Conservation (phyloP, 1,140 invertebrate genomes). For the Drosophila ananassae region DNA sequence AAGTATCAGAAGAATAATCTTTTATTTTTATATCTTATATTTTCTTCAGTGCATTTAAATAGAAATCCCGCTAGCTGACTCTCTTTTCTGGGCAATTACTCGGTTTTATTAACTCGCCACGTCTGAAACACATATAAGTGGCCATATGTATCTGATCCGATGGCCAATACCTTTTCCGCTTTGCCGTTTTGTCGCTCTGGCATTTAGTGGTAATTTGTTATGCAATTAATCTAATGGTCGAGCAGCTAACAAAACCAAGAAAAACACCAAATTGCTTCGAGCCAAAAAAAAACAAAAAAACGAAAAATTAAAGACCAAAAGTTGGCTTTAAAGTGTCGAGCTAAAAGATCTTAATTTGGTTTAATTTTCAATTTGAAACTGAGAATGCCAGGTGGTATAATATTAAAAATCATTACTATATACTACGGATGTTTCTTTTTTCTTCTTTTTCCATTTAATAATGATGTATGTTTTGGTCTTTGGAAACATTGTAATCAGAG, state of each 20-base stretch:
- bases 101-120: conserved; percentile 12
- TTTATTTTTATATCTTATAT: neutral
- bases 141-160: neutral
- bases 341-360: conserved; percentile 20
- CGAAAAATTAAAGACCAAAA: no score
- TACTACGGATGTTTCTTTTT: neutral
- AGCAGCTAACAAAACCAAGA: conserved; percentile 21
- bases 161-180: conserved; percentile 42
- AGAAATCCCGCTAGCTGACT: no score
- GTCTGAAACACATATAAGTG: neutral
- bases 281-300: neutral
- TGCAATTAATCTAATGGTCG: conserved; percentile 41
- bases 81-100: conserved; percentile 8
- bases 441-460: conserved; percentile 22
- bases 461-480: conserved; percentile 41
- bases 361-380: conserved; percentile 1
- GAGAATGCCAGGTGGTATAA: neutral
- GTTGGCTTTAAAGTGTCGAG: conserved; percentile 12
- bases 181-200: conserved; percentile 23
- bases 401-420: neutral
- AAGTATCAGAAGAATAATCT: no score
- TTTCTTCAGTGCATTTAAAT: neutral
- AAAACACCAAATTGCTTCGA: conserved; percentile 17
- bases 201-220: conserved; percentile 51
- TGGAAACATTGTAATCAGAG: conserved; percentile 52